Percentiles rank a stretch among this genome's conserved stretches.
phyloP scores from a whole-genome alignment of 2,797 vertebrate species.

The Myotis findleyi region DNA sequence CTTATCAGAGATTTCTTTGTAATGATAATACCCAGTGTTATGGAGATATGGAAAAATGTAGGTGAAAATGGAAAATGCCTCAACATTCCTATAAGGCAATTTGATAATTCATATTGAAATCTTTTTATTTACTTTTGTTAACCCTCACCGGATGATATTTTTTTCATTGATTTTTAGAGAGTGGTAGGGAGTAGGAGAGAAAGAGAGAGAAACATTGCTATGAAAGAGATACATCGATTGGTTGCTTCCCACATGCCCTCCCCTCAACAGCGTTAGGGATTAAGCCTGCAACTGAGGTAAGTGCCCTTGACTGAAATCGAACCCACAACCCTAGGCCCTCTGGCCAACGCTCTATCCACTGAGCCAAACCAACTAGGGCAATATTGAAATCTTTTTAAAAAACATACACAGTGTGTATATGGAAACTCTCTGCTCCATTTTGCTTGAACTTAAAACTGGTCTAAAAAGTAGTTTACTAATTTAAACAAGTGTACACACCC shows the following conservation, averaged over 20 bases:
- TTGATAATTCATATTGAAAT: not conserved
- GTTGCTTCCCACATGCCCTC: too few species aligned
- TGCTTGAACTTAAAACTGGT: not conserved
- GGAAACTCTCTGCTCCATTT: not conserved
- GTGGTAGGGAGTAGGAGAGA: too few species aligned
- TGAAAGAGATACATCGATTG: not conserved
- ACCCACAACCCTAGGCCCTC: too few species aligned
- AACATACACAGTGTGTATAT: not conserved
- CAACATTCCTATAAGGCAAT: not conserved
- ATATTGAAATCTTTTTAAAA: not conserved
- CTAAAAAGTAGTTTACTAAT: conserved; percentile 5
- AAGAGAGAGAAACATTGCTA: not conserved
- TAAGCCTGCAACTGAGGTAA: too few species aligned
- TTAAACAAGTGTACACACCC: not conserved
- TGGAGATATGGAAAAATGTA: not conserved
- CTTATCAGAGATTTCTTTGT: not conserved
- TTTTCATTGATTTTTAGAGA: not conserved
- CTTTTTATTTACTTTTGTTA: not conserved
- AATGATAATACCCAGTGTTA: not conserved
- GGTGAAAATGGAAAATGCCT: not conserved
- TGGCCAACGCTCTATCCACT: too few species aligned
- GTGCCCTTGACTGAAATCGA: too few species aligned
- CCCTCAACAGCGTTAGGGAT: too few species aligned
- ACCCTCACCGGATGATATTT: not conserved
- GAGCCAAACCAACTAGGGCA: too few species aligned